Base-by-base conservation (phyloP, 2,113 vertebrate species). In the Scopus umbretta region DNA sequence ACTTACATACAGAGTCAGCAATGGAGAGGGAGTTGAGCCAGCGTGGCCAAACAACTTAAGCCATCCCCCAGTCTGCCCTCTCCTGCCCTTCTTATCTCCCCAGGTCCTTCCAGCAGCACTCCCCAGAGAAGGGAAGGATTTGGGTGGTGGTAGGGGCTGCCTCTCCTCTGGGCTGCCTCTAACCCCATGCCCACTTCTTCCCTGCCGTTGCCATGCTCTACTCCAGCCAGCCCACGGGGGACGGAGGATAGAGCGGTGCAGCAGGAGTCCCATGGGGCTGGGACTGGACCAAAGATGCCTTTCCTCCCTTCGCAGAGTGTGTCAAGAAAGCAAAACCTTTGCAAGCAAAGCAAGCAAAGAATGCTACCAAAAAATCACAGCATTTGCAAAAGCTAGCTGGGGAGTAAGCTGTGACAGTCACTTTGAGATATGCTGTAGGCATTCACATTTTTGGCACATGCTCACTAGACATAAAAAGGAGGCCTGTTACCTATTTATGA, bases 401-500 rank as follows among this genome's bases (percentile, higher is more conserved):
- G n/a, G 25, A 66, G 21, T 49, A 23, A 78, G 23, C n/a, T 22
- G 34, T 65, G 62, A 15, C 21, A 29, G 34, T 61, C 23, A 47
- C 30, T 55, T 40, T n/a, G 58, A 56, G 26, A 62, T 52, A 16
- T 34, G 25, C 23, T 88, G 16, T 19, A 62, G 18, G 7, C 11
- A 42, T 43, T 59, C n/a, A 47, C 3, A 4, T 32, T 75, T 92
- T 74, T 3, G 17, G 49, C 38, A 59, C 5, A 13, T 4, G 10
- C 3, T 75, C 25, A 19, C n/a, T 52, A 66, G 1, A 43, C 27
- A 13, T 12, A 43, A 29, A 55, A 85, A 81, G 11, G 43, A 80
- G n/a, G 4, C 11, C 6, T 0, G 1, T 71, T 45, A 11, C 3
- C 22, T 52, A 4, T n/a, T 67, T 59, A 50, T 34, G 29, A 2